These are phyloP conservation scores for Polia nebulosa DNA, from an alignment of 2,888 invertebrate genomes.

Conservation along the genomic window DNA sequence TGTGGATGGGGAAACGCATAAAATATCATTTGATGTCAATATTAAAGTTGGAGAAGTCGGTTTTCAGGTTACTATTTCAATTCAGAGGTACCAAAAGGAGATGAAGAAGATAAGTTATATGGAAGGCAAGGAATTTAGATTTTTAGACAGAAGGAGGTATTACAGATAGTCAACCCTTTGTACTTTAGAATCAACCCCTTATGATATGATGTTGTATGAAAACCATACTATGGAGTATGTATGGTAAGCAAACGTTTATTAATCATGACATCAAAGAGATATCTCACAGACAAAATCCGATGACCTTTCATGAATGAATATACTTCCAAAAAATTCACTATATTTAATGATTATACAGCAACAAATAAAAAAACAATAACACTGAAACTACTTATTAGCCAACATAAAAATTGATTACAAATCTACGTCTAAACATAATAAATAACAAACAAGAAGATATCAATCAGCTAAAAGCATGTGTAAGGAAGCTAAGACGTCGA, in stretches of 20 bases:
- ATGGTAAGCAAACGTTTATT: background rate
- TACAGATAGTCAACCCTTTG: too few relatives aligned
- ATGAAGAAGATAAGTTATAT: background rate
- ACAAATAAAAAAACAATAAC: background rate
- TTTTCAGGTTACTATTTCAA: background rate
- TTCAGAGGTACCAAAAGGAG: background rate
- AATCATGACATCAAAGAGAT: background rate
- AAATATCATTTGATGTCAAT: background rate
- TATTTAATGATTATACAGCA: background rate
- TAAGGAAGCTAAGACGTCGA: conserved; percentile 53
- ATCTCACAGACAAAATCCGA: background rate
- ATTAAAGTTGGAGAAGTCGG: background rate
- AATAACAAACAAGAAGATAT: conserved; percentile 47
- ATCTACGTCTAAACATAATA: conserved; percentile 39
- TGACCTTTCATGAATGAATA: conserved; percentile 24
- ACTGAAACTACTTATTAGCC: conserved; percentile 38
- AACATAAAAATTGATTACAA: conserved; percentile 52
- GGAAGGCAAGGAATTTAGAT: background rate
- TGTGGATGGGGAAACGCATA: conserved; percentile 12
- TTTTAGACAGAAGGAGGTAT: too few relatives aligned
- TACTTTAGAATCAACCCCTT: too few relatives aligned
- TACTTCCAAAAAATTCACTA: background rate
- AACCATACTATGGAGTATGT: background rate
- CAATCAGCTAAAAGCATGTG: conserved; percentile 44
- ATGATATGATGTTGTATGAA: too few relatives aligned